phyloP scores from a whole-genome alignment of 2,888 invertebrate species.

The Bruchidius siliquastri region DNA sequence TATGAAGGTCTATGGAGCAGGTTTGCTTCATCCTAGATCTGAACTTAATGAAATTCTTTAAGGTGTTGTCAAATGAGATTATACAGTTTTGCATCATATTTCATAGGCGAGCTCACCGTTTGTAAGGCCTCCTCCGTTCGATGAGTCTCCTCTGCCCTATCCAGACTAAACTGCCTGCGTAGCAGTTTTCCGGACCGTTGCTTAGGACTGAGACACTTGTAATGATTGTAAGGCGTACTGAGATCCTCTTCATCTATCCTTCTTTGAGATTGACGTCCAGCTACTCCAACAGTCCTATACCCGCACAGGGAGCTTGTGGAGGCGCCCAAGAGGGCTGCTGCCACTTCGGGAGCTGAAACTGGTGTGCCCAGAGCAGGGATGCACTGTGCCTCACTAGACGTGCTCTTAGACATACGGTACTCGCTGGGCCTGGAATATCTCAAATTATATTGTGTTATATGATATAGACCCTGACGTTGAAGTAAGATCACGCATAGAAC shows the following conservation, averaged over 20 bases:
- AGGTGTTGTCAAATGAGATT: no score
- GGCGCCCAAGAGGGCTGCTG: conserved; percentile 52
- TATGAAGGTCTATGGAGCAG: no score
- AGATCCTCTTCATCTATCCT: conserved; percentile 58
- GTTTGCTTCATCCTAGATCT: no score
- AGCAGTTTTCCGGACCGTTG: conserved; percentile 47
- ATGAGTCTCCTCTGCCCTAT: conserved; percentile 56
- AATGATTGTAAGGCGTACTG: conserved; percentile 71
- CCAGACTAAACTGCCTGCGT: conserved; percentile 65
- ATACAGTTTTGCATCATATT: no score
- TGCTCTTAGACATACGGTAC: conserved; percentile 47
- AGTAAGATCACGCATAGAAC: no score
- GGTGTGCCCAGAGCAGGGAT: conserved; percentile 44
- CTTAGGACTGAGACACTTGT: conserved; percentile 65
- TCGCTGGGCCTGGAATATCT: conserved; percentile 25
- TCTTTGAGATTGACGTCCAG: conserved; percentile 32
- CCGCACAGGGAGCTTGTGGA: conserved; percentile 51
- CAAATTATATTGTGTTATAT: no score
- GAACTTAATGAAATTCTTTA: no score
- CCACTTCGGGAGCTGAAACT: conserved; percentile 52
- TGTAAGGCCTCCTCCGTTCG: conserved; percentile 40
- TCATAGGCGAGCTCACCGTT: conserved; percentile 36
- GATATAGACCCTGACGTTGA: no score
- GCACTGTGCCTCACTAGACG: conserved; percentile 48
- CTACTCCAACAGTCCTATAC: conserved; percentile 24